phyloP scores from a whole-genome alignment of 37 sponge, comb jelly and placozoan genomes.

The Crambe crambe region DNA sequence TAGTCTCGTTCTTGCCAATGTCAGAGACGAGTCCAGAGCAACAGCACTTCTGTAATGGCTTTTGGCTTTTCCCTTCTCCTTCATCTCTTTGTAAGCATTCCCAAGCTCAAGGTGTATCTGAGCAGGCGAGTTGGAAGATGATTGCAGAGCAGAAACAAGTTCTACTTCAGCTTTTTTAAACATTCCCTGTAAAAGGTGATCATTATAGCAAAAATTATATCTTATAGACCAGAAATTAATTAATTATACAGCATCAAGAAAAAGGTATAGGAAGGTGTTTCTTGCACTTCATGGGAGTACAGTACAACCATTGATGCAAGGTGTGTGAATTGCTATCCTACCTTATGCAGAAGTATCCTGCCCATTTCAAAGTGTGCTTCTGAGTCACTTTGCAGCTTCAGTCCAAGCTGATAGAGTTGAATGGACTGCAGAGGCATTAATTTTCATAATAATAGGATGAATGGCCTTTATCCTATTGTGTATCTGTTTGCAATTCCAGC shows the following conservation, averaged over 20 bases:
- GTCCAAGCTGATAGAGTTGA: not conserved
- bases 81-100: not conserved
- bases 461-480: not conserved
- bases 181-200: not conserved
- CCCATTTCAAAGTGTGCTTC: constrained; percentile 5
- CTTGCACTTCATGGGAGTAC: too few relatives aligned
- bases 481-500: not conserved
- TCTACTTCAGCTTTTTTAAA: constrained; percentile 27
- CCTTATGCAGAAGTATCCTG: constrained; percentile 4
- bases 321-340: not conserved
- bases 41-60: not conserved
- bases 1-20: too few relatives aligned
- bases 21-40: constrained; percentile 1
- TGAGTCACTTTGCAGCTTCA: not conserved
- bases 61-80: not conserved
- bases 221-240: too few relatives aligned
- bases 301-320: not conserved
- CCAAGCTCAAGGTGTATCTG: constrained; percentile 24
- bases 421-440: not conserved
- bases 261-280: not conserved
- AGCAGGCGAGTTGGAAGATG: constrained; percentile 13
- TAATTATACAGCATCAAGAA: too few relatives aligned
- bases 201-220: too few relatives aligned
- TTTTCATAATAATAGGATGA: not conserved
- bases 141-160: not conserved